Conservation (phyloP, 1,140 invertebrate species). For the Tribolium castaneum region DNA sequence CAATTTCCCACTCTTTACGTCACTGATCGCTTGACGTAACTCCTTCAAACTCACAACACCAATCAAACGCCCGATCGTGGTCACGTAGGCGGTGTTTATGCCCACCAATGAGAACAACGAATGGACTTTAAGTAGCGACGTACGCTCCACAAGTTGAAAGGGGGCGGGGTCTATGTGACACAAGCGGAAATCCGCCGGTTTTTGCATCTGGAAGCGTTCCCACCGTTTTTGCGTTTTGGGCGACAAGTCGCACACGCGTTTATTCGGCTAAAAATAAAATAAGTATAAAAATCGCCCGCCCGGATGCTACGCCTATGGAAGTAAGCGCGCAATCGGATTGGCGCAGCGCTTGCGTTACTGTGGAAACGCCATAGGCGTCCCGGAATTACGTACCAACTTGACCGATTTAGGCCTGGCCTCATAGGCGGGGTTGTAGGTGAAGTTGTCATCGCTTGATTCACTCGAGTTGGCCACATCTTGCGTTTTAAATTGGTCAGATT, state of each 20-base stretch:
- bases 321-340: too few relatives aligned
- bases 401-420: slow-evolving; percentile 1
- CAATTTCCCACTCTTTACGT: slow-evolving; percentile 72
- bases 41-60: slow-evolving; percentile 97
- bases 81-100: slow-evolving; percentile 97
- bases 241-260: slow-evolving; percentile 74
- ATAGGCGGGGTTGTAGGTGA: slow-evolving; percentile 4
- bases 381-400: neutral
- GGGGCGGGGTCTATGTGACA: slow-evolving; percentile 96
- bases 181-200: slow-evolving; percentile 85
- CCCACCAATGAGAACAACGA: slow-evolving; percentile 97
- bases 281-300: too few relatives aligned
- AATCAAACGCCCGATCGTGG: slow-evolving; percentile 91
- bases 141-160: slow-evolving; percentile 96
- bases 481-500: slow-evolving; percentile 55
- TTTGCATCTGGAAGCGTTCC: slow-evolving; percentile 89
- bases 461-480: neutral
- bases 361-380: too few relatives aligned
- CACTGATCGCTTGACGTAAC: slow-evolving; percentile 88
- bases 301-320: too few relatives aligned
- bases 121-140: slow-evolving; percentile 92
- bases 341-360: too few relatives aligned
- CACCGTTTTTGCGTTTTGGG: slow-evolving; percentile 84
- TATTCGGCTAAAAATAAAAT: slow-evolving; percentile 68
- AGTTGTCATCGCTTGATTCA: neutral